phyloP scores from a whole-genome alignment of 2,113 vertebrate genomes.

The Ardeotis arabs region DNA sequence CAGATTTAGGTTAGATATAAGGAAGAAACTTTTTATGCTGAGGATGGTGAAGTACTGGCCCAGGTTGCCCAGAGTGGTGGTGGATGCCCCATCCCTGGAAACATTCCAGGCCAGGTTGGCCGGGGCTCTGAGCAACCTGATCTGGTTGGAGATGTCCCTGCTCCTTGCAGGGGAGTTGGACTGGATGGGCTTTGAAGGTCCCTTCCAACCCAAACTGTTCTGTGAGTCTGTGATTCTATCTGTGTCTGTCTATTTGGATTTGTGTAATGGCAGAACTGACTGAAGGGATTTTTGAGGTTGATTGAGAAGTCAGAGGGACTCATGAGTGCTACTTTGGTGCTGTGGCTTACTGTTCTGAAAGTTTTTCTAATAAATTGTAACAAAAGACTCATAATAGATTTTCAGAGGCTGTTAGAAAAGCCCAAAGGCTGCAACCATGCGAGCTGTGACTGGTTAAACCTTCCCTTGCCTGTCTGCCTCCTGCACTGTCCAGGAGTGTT shows the following conservation, averaged over 20 bases:
- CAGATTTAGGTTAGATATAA: too few relatives aligned
- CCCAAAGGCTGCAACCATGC: background rate
- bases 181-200: too few relatives aligned
- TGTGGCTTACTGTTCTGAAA: background rate
- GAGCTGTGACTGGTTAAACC: background rate
- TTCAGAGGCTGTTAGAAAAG: background rate
- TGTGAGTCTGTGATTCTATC: too few relatives aligned
- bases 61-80: too few relatives aligned
- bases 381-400: background rate
- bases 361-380: background rate
- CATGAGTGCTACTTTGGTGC: background rate
- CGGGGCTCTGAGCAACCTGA: too few relatives aligned
- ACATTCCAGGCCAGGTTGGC: too few relatives aligned
- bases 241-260: background rate
- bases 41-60: too few relatives aligned
- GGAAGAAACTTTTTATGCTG: too few relatives aligned
- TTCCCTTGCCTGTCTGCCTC: background rate
- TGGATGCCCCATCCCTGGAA: too few relatives aligned
- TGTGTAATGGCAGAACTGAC: background rate
- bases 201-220: too few relatives aligned
- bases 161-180: too few relatives aligned
- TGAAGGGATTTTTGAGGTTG: background rate
- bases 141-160: too few relatives aligned
- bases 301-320: background rate
- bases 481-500: background rate